Evolutionary conservation across 2,797 vertebrate species (phyloP), one percentile per base, ranked within the genome.

Genomic region (Gorsachius magnificus): DNA sequence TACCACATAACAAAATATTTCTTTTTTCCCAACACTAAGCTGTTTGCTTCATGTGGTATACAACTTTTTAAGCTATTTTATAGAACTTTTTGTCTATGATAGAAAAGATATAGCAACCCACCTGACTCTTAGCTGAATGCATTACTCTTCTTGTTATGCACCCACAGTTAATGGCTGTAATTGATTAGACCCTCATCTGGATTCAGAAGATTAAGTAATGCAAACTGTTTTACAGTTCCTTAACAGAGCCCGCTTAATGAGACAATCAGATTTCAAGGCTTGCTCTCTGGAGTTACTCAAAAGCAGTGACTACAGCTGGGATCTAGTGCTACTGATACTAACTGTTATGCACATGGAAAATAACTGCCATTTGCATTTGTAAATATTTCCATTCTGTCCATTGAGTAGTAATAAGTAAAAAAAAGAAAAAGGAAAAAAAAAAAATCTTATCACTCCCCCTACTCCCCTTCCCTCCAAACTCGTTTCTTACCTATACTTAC

Each of bases 141-240:
- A 77, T 83, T 85, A 95, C 68, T 35, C 17, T 97, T 96, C 95
- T 96, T 84, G 84, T 95, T 96, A 91, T 94, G 95, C 96, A 98
- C 89, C 93, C 97, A 88, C 63, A 97, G 93, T 94, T 98, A 98
- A 98, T 97, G 95, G 69, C 51, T 93, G 54, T 98, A 97, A 97
- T 97, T 98, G 96, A 98, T 98, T 97, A 97, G 83, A 97, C 83
- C 66, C 85, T 97, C 95, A 95, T 97, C 96, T 96, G 96, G 88
- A 98, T 97, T 97, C 96, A 97, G 97, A 97, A 96, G 93, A 98
- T 95, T 96, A 82, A 87, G 71, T 97, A 95, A 96, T 97, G 90
- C 51, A 98, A 98, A 98, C 98, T 98, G 97, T 98, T 97, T 97
- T 98, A 95, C 91, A 92, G 78, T 96, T 98, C 92, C 94, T 94